A percentile compares a stretch with the other conserved stretches of the same genome.
phyloP scores from a whole-genome alignment of 2,113 vertebrate species.

The Aythya baeri region DNA sequence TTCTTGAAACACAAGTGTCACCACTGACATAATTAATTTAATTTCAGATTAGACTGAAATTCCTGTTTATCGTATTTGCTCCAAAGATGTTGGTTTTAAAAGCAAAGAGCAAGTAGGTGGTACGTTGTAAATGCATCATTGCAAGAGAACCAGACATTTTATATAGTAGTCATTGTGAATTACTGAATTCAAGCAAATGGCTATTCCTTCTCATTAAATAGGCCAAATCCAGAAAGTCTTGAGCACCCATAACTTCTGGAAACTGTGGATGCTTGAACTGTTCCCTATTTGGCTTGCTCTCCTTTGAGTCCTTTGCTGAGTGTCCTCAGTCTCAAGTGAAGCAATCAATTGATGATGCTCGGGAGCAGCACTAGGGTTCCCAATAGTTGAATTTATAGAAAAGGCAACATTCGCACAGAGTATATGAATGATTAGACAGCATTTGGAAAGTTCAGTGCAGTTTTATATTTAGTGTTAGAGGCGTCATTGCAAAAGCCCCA shows the following conservation, averaged over 20 bases:
- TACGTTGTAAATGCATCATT: background rate
- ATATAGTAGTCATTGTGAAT: background rate
- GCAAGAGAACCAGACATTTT: background rate
- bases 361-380: background rate
- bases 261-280: background rate
- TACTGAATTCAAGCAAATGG: background rate
- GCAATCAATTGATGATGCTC: background rate
- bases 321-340: background rate
- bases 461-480: background rate
- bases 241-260: background rate
- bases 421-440: background rate
- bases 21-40: background rate
- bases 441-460: background rate
- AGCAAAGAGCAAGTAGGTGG: background rate
- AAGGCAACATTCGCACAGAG: background rate
- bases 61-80: background rate
- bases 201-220: background rate
- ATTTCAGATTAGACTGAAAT: background rate
- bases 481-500: accelerated
- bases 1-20: background rate
- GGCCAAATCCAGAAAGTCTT: background rate
- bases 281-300: background rate
- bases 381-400: accelerated
- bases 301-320: background rate
- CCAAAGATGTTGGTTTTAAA: background rate